Base-by-base conservation (phyloP, 2,888 invertebrate species). In the Tetragonisca angustula region DNA sequence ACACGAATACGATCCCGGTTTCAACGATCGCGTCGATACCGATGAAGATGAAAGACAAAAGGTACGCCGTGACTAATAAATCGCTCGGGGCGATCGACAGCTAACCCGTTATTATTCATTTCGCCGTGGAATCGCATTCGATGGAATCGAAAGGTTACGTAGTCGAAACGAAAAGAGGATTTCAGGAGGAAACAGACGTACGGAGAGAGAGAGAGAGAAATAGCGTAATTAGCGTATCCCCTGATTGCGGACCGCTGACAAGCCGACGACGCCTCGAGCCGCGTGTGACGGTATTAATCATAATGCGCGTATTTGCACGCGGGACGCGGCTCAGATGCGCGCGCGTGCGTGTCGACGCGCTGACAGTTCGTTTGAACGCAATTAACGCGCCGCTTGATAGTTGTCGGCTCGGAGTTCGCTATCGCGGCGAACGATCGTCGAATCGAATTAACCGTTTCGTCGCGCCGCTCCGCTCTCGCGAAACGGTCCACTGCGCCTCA, bases 361-460 rank as follows among this genome's bases (percentile, higher is more conserved):
- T 92, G 93, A 94, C 94, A 93, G 93, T 94, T 93, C 92, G 93
- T 93, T 94, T 93, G 93, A 91, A 92, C 92, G 93, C 93, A 94
- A 94, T 94, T 94, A 94, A 92, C 92, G 91, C 89, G 88, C 85
- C 89, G 90, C 86, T 88, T 86, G 92, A 93, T 91, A 91, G 91
- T 88, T 85, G 88, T 87, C 90, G 89, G 87, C 88, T 88, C 87
- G 81, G 68, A 78, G 83, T 69, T 81, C 87, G 88, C 90, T 93
- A 93, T 91, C 89, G 82, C 73, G 84, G 75, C 84, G 79, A 73
- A 82, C 88, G 89, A 92, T 92, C 91, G 88, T 86, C 86, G 87
- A 90, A 90, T 89, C 85, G 86, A 91, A 88, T 92, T 91, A 92
- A 90, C 90, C 79, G 84, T 89, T 88, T 89, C 80, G 81, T 76